These are phyloP conservation scores for Parauchenoglanis ngamensis DNA, from an alignment of 2,797 vertebrate genomes.

Conservation along the genomic window DNA sequence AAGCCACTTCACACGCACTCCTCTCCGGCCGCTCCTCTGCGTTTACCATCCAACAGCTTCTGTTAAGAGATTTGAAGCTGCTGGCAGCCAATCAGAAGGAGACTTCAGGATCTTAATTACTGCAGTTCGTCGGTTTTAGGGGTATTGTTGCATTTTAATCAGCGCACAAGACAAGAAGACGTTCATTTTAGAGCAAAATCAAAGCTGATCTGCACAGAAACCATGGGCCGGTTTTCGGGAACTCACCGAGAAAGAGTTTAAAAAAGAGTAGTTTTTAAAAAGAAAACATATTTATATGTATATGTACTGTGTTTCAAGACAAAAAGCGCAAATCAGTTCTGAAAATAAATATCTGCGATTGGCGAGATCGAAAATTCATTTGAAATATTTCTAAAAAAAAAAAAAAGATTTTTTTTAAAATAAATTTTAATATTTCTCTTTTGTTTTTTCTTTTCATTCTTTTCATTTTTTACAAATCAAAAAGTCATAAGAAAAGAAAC, in stretches of 20 bases:
- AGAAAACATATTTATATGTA: background rate
- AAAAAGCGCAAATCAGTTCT: background rate
- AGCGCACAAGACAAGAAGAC: background rate
- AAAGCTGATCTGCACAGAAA: background rate
- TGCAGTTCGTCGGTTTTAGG: background rate
- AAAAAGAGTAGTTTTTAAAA: background rate
- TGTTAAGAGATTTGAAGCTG: background rate
- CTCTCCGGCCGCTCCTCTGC: background rate
- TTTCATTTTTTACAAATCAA: background rate
- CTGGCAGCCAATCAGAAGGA: background rate
- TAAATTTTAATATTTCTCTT: background rate
- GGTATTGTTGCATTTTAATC: background rate
- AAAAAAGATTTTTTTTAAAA: background rate
- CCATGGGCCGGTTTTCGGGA: background rate
- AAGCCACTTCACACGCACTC: slow-evolving; percentile 11
- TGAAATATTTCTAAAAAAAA: background rate
- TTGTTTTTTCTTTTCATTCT: background rate
- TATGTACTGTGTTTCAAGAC: background rate
- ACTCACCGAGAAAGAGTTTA: background rate
- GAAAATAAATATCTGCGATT: background rate
- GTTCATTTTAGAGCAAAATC: background rate
- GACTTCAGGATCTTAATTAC: background rate
- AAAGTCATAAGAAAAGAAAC: too few species aligned
- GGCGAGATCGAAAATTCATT: too few species aligned
- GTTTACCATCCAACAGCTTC: background rate